A percentile compares a stretch with the other conserved stretches of the same genome.
These are phyloP conservation scores for Embidobia sp. DNA, from an alignment of 2,888 invertebrate genomes.

Conservation along the genomic window DNA sequence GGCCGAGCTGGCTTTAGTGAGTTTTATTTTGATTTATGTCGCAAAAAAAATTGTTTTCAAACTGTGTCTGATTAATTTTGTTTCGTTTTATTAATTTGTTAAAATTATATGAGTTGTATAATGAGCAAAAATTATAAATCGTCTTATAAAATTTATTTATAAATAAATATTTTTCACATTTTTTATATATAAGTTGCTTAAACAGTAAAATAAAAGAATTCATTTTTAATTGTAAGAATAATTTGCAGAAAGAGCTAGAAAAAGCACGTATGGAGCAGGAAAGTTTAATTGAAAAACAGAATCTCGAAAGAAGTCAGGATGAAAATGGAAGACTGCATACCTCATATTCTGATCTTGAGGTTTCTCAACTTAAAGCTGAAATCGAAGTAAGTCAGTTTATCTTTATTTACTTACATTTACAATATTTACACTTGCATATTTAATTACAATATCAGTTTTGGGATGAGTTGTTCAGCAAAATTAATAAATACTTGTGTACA, in stretches of 20 bases:
- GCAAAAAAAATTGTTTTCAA: too few relatives aligned
- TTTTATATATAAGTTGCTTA: not conserved
- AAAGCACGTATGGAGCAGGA: constrained; percentile 92
- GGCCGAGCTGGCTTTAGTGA: constrained; percentile 88
- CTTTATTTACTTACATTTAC: too few relatives aligned
- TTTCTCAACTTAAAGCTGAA: constrained; percentile 91
- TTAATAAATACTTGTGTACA: not conserved
- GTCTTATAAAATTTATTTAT: too few relatives aligned
- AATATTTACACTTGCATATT: not conserved
- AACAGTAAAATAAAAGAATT: not conserved
- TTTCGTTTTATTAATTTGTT: too few relatives aligned
- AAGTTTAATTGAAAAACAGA: constrained; percentile 90
- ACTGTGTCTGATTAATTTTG: too few relatives aligned
- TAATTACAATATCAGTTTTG: constrained; percentile 29
- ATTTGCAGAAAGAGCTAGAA: constrained; percentile 86
- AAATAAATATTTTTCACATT: too few relatives aligned
- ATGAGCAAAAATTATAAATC: too few relatives aligned
- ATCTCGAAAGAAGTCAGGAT: constrained; percentile 89
- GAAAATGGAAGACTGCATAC: constrained; percentile 89
- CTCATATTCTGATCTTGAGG: constrained; percentile 91
- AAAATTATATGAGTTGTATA: too few relatives aligned
- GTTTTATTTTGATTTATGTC: constrained; percentile 4
- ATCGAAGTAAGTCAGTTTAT: constrained; percentile 85
- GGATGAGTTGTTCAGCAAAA: too few relatives aligned
- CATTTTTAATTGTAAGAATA: not conserved